Evolutionary conservation across 1,140 invertebrate species (phyloP).

Genomic region (Drosophila neocordata): DNA sequence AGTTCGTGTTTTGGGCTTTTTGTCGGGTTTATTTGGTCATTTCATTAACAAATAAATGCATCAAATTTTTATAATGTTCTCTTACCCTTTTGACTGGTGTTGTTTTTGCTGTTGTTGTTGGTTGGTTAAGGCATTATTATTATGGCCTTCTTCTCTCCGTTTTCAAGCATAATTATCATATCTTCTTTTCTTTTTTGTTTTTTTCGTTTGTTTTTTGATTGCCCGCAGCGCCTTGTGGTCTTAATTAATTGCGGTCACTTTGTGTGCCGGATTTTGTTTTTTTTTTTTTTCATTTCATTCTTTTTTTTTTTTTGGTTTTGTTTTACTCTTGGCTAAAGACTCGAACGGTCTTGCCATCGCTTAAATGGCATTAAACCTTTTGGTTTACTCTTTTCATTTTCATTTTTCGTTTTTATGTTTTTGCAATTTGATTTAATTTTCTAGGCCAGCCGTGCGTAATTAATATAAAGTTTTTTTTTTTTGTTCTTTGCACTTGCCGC

Average conservation of each 20-base stretch:
- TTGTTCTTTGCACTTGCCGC: constrained; percentile 17
- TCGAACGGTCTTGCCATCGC: constrained; percentile 52
- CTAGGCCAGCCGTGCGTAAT: constrained; percentile 50
- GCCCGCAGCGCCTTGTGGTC: constrained; percentile 48
- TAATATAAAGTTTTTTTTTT: constrained; percentile 39
- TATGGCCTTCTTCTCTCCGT: not conserved
- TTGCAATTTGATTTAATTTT: constrained; percentile 69
- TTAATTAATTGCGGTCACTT: constrained; percentile 78
- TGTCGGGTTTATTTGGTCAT: constrained; percentile 1
- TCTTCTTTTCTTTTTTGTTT: not conserved
- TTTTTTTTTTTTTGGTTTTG: not conserved
- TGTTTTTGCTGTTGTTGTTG: too few relatives aligned
- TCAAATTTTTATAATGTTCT: constrained; percentile 8
- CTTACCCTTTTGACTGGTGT: not conserved
- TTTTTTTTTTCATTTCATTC: not conserved
- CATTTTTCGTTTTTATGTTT: constrained; percentile 24
- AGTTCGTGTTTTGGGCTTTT: not conserved
- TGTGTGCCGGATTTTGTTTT: constrained; percentile 7
- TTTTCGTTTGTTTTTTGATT: constrained; percentile 10
- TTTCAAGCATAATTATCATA: constrained; percentile 11
- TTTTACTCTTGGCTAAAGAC: constrained; percentile 31
- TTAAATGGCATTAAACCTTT: constrained; percentile 70
- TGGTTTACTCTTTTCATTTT: constrained; percentile 23
- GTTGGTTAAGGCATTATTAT: constrained; percentile 1
- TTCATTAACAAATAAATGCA: constrained; percentile 12